Evolutionary conservation across 2,888 invertebrate species (phyloP).

Genomic region (Himalopsyche kuldschensis): DNA sequence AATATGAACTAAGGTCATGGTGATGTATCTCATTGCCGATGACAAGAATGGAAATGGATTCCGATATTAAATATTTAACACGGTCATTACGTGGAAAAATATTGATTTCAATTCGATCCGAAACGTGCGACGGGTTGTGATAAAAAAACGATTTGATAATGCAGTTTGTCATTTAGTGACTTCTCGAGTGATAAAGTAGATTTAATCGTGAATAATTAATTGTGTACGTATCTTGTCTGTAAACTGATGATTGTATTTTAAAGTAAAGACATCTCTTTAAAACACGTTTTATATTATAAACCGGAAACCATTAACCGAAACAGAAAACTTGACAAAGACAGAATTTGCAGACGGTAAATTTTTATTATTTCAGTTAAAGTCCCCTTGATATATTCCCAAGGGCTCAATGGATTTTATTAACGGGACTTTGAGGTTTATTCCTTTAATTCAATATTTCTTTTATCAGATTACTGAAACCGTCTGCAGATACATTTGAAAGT

Average conservation of each 20-base stretch:
- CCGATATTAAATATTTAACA: not conserved
- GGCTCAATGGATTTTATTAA: constrained; percentile 38
- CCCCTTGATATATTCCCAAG: constrained; percentile 35
- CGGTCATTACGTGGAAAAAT: not conserved
- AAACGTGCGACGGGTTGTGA: too few species aligned
- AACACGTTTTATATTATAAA: not conserved
- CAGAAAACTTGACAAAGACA: not conserved
- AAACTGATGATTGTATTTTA: not conserved
- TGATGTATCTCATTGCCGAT: not conserved
- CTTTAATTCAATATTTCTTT: not conserved
- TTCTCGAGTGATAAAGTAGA: not conserved
- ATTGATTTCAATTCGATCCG: not conserved
- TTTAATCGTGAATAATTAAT: not conserved
- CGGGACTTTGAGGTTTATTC: constrained; percentile 24
- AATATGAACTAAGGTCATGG: not conserved
- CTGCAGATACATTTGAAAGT: not conserved
- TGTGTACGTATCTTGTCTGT: not conserved
- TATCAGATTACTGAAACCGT: not conserved
- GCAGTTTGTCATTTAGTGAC: not conserved
- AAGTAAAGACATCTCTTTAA: not conserved
- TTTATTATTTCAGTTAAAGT: constrained; percentile 24
- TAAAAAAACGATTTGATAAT: not conserved
- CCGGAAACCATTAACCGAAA: not conserved
- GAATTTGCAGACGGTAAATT: not conserved
- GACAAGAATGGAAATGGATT: not conserved